phyloP scores from a whole-genome alignment of 2,888 invertebrate species.

The Penaeus monodon region DNA sequence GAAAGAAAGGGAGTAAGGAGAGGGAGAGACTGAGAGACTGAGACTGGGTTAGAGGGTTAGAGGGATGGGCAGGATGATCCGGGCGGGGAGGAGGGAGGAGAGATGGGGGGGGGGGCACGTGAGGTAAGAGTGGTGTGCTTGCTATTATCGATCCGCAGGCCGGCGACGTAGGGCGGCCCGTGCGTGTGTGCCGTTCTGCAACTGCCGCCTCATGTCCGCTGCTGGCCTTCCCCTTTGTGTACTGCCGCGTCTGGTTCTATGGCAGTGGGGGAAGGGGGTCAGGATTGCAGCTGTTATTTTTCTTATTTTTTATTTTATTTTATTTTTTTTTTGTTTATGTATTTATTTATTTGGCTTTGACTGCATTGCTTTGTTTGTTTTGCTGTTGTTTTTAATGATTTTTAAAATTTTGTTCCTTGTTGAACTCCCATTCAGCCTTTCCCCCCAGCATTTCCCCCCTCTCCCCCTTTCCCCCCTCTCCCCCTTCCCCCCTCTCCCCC shows the following conservation, averaged over 20 bases:
- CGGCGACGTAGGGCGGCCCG: not conserved
- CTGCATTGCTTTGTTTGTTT: not conserved
- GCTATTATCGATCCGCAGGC: not conserved
- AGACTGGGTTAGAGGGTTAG: no score
- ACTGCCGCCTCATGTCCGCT: not conserved
- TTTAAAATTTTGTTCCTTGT: not conserved
- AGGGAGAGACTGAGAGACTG: no score
- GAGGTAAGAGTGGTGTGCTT: slow-evolving; percentile 9
- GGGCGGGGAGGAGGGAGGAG: no score
- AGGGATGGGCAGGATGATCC: no score
- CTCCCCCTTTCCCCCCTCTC: not conserved
- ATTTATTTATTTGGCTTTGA: no score
- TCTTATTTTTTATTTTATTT: no score
- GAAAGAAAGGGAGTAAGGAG: no score
- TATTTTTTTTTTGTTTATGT: no score
- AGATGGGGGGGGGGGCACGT: not conserved
- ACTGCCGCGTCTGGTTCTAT: no score
- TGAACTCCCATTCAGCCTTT: not conserved
- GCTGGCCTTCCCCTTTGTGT: not conserved
- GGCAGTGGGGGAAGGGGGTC: no score
- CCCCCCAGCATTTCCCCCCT: not conserved
- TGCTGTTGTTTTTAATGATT: not conserved
- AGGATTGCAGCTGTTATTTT: no score
- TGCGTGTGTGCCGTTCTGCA: not conserved
- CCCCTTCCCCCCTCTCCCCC: not conserved